Conservation (phyloP, 1,140 invertebrate genomes). For the Carposina sasakii region DNA sequence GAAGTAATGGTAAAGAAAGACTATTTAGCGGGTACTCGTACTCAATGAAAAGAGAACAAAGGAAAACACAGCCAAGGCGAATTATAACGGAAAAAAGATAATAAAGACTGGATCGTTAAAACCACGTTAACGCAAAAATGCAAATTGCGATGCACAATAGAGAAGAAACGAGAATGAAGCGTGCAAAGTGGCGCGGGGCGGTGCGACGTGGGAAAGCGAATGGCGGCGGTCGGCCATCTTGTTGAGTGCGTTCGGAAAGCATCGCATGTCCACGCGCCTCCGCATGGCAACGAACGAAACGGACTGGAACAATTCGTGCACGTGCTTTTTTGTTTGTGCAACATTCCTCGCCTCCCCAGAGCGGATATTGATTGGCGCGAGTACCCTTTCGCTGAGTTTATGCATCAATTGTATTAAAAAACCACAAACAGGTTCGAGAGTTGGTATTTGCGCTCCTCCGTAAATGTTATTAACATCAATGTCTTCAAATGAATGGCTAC, state of each 20-base stretch:
- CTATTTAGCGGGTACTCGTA: too few relatives aligned
- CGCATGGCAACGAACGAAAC: constrained; percentile 63
- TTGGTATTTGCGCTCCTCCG: too few relatives aligned
- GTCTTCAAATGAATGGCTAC: too few relatives aligned
- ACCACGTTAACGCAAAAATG: constrained; percentile 33
- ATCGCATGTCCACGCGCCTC: constrained; percentile 60
- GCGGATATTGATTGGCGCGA: constrained; percentile 37
- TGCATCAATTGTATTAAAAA: too few relatives aligned
- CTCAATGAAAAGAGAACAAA: too few relatives aligned
- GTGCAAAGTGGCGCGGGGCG: constrained; percentile 60
- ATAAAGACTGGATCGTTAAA: constrained; percentile 28
- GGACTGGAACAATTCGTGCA: constrained; percentile 63
- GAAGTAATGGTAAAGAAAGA: too few relatives aligned
- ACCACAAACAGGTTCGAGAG: too few relatives aligned
- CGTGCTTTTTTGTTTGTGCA: constrained; percentile 63
- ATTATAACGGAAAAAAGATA: constrained; percentile 17
- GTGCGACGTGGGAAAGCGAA: constrained; percentile 69
- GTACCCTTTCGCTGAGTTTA: constrained; percentile 24
- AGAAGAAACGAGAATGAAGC: constrained; percentile 64
- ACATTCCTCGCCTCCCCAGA: constrained; percentile 52
- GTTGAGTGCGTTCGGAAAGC: constrained; percentile 56
- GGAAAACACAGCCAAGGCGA: constrained; percentile 10
- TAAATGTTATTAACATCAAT: too few relatives aligned
- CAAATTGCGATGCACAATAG: constrained; percentile 50
- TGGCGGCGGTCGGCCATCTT: constrained; percentile 66